phyloP scores from a whole-genome alignment of 1,140 invertebrate species.

The Aricia agestis region DNA sequence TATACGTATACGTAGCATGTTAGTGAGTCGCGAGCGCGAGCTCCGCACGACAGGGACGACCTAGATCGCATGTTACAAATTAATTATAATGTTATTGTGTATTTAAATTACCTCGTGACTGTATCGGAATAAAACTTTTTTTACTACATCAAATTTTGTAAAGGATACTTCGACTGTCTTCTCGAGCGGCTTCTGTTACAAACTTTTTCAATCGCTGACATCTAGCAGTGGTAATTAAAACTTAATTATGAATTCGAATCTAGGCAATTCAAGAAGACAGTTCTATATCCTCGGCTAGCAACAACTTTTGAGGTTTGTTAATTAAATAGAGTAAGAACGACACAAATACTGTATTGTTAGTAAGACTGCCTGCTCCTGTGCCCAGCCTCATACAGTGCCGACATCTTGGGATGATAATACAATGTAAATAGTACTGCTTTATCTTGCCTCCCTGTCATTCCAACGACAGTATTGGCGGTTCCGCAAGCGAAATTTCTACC shows the following conservation, averaged over 20 bases:
- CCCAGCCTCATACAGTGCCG: neutral
- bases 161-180: neutral
- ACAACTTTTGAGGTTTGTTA: neutral
- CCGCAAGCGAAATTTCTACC: neutral
- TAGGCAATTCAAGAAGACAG: neutral
- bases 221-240: neutral
- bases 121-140: neutral
- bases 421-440: neutral
- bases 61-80: neutral
- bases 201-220: neutral
- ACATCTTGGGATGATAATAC: conserved; percentile 6
- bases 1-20: neutral
- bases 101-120: neutral
- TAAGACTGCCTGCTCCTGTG: conserved; percentile 3
- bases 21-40: neutral
- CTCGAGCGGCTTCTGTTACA: neutral
- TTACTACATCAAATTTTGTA: neutral
- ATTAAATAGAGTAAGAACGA: neutral
- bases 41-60: neutral
- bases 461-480: neutral
- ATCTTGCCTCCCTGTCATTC: conserved; percentile 11
- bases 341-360: neutral
- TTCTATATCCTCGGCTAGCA: neutral
- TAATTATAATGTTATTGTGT: neutral
- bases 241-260: neutral